Evolutionary conservation across 2,113 vertebrate species (phyloP), one percentile per base, ranked within the genome.

Genomic region (Sceloporus tristichus): DNA sequence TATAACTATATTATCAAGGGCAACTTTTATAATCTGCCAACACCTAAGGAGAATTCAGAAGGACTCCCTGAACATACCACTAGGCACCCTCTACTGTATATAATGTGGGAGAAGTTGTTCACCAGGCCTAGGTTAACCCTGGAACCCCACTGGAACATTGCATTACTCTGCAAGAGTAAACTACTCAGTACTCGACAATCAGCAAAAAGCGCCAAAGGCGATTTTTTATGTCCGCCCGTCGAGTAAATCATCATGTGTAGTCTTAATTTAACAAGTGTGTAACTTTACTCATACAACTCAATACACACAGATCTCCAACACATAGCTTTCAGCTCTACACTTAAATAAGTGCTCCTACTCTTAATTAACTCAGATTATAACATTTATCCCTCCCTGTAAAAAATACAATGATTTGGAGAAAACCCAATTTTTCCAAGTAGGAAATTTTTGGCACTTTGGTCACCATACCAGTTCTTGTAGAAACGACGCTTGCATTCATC

Each of bases 401-500:
- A 21, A 19, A 11, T 34, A 71, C 16, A 34, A 14, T 9, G 13
- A 40, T 7, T 42, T 9, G 29, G 25, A 10, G 40, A 68, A 82
- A 9, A 40, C 65, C 4, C 11, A 68, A 48, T 25, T 56, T 27
- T 80, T 4, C 29, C 9, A 42, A 38, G 1, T 59, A 19, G 8
- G 42, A 53, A n/a, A 73, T 62, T 29, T 27, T 38, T 9, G 68
- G 38, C 75, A 71, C 10, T 53, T 62, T 70, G 27, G 27, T 56
- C 4, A 0, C 9, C 97, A 98, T 94, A 99, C 99, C 99, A 99
- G 97, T 99, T 99, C 96, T 98, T 99, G 95, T 99, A 99, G 95
- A 99, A 99, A 13, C 98, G 98, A n/a, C 98, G 97, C 88, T 99
- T 99, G 96, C 99, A 99, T 93, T 99, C 99, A 0, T 99, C 99